phyloP scores from a whole-genome alignment of 2,888 invertebrate genomes.

The Acronicta aceris region DNA sequence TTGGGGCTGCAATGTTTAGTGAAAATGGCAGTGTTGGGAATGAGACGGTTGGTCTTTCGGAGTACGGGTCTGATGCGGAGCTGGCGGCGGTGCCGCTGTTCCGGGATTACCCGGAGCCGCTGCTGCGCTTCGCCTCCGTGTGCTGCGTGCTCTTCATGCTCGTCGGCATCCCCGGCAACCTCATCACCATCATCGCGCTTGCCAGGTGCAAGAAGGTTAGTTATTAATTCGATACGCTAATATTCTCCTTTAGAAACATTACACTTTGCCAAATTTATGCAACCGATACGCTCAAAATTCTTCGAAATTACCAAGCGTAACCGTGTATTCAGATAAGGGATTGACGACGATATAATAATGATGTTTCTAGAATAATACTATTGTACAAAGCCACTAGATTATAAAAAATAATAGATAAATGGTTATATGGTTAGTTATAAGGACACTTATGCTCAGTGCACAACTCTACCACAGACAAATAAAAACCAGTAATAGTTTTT shows the following conservation, averaged over 20 bases:
- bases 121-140: constrained; percentile 91
- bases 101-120: constrained; percentile 90
- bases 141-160: constrained; percentile 93
- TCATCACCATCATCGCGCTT: constrained; percentile 93
- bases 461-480: no score
- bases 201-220: constrained; percentile 93
- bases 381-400: no score
- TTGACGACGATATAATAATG: no score
- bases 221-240: constrained; percentile 8
- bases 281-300: no score
- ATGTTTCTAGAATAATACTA: no score
- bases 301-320: no score
- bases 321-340: no score
- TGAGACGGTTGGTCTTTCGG: constrained; percentile 56
- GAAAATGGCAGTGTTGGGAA: constrained; percentile 25
- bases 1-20: constrained; percentile 39
- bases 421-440: no score
- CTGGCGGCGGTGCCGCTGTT: constrained; percentile 88
- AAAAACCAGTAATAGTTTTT: no score
- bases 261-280: no score
- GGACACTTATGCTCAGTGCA: no score
- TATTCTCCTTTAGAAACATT: neutral
- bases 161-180: constrained; percentile 94
- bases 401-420: no score
- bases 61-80: constrained; percentile 67